Evolutionary conservation across 2,797 vertebrate genomes (phyloP), one percentile per base, ranked within the genome.

Genomic region (Ceryle rudis): DNA sequence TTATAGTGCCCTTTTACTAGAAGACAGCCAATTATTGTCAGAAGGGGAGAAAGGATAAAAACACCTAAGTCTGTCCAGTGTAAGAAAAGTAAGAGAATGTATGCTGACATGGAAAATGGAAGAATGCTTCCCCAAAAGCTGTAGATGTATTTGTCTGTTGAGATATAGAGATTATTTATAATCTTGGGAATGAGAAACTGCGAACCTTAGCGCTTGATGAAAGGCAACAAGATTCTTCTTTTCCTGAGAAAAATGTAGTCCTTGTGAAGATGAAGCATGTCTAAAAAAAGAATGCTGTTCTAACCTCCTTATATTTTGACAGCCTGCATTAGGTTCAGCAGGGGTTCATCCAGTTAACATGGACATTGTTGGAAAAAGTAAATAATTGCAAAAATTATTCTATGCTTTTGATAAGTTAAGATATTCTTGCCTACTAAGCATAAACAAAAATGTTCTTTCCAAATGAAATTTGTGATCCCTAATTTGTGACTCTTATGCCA

Each of bases 201-300:
- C 88, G 57, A 91, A 87, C 46, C 22, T 81, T 78, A 94, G n/a
- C 89, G 62, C 33, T 31, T 92, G 75, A 37, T 70, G 51, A 93
- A 91, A 62, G 51, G 61, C 58, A 65, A n/a, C 51, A 39, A 91
- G 82, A 79, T 75, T 85, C 39, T 61, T 80, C 90, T 91, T n/a
- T n/a, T n/a, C 64, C 42, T 93, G 81, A 97, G 89, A 92, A 93
- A 71, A 94, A 72, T 78, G 37, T 66, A 69, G 49, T 74, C 52
- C 64, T 94, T 90, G 66, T 10, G 17, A 90, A 90, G 54, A 84
- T 82, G 60, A 93, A 60, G 67, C 46, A 35, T 70, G 55, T 21
- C 69, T 94, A n/a, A 92, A 92, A 88, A 96, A 89, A 83, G 54
- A 86, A 84, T 70, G 84, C 78, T 87, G 4, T 65, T 87, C 65